Percentiles rank a stretch among this genome's conserved stretches.
phyloP scores from a whole-genome alignment of 1,140 invertebrate genomes.

The Drosophila lowei region DNA sequence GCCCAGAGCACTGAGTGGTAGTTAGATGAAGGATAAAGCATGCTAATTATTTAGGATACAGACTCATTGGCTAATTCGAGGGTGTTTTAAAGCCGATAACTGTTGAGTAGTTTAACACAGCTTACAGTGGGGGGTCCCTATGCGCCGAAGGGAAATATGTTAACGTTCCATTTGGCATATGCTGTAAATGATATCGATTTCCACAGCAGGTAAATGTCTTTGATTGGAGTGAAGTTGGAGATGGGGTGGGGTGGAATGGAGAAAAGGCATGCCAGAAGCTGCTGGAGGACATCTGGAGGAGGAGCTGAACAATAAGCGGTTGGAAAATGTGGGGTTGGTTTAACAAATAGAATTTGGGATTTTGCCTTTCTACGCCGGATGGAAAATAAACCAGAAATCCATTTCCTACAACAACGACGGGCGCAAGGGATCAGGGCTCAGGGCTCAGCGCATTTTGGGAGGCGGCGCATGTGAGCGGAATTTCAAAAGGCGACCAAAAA shows the following conservation, averaged over 20 bases:
- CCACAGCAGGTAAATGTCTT: too few species aligned
- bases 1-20: conserved; percentile 49
- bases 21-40: conserved; percentile 64
- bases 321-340: conserved; percentile 7
- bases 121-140: too few species aligned
- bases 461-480: conserved; percentile 32
- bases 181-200: conserved; percentile 48
- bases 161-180: neutral
- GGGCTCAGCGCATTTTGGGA: neutral
- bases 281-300: conserved; percentile 22
- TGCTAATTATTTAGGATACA: conserved; percentile 39
- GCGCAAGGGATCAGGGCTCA: neutral
- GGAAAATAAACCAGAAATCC: conserved; percentile 26
- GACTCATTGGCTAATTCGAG: conserved; percentile 24
- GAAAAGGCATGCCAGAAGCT: too few species aligned
- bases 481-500: conserved; percentile 35
- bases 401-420: conserved; percentile 21
- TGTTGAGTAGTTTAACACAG: too few species aligned
- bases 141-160: too few species aligned
- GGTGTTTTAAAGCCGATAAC: too few species aligned
- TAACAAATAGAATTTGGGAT: conserved; percentile 54
- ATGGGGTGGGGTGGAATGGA: too few species aligned
- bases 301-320: conserved; percentile 26
- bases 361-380: conserved; percentile 14
- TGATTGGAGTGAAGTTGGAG: neutral